Conservation (phyloP, 2,797 vertebrate species). For the Sebastes hubbsi region DNA sequence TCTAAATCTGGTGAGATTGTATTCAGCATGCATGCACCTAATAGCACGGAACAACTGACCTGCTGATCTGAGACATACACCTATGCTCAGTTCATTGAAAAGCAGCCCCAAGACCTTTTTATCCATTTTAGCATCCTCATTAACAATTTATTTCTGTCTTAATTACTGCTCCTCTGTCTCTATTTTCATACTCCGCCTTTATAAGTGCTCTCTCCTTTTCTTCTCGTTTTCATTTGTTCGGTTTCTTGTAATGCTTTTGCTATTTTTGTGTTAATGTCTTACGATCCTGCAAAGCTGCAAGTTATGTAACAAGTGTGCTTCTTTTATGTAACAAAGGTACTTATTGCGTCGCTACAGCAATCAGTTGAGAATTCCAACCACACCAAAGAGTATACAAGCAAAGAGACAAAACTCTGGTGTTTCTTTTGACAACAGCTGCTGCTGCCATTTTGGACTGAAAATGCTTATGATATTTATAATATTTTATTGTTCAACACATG, state of each 20-base stretch:
- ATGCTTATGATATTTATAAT: too few relatives aligned
- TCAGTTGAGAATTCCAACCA: too few relatives aligned
- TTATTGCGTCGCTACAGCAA: too few relatives aligned
- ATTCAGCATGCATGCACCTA: background rate
- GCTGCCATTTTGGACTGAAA: too few relatives aligned
- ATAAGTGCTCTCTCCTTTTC: background rate
- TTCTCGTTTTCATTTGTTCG: background rate
- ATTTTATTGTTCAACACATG: too few relatives aligned
- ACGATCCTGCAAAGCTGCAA: background rate
- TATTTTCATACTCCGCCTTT: background rate
- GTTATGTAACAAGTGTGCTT: too few relatives aligned
- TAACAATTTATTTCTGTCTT: background rate
- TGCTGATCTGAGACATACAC: background rate
- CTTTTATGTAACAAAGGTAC: too few relatives aligned
- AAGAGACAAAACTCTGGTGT: too few relatives aligned
- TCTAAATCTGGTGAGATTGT: constrained; percentile 1
- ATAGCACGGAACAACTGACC: background rate
- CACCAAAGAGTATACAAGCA: too few relatives aligned
- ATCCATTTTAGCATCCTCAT: background rate
- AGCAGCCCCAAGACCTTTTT: background rate
- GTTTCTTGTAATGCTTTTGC: background rate
- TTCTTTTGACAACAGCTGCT: too few relatives aligned
- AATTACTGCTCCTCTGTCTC: background rate
- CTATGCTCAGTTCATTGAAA: background rate
- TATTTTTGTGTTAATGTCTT: background rate